Evolutionary conservation across 2,888 invertebrate species (phyloP).

Genomic region (Platypus cylindrus): DNA sequence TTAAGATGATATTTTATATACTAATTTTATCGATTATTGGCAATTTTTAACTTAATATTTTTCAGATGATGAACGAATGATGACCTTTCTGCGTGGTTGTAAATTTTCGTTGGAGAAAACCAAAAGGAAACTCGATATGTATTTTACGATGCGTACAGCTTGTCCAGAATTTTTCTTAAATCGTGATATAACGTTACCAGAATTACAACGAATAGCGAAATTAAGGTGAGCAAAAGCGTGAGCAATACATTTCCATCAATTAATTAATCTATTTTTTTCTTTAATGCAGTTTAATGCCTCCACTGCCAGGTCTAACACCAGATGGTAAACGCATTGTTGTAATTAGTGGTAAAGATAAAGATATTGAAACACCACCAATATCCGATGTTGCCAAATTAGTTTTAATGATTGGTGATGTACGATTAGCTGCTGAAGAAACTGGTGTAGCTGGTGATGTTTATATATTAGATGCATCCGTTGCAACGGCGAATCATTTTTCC

Average conservation of each 20-base stretch:
- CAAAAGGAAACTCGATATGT: conserved; percentile 77
- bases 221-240: conserved; percentile 43
- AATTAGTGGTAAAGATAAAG: conserved; percentile 59
- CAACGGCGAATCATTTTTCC: conserved; percentile 68
- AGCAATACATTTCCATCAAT: neutral
- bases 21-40: neutral
- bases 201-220: conserved; percentile 55
- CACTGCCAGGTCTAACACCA: conserved; percentile 68
- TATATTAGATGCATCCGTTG: conserved; percentile 65
- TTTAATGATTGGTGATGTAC: conserved; percentile 73
- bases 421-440: conserved; percentile 60
- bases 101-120: conserved; percentile 79
- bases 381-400: conserved; percentile 70
- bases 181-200: conserved; percentile 59
- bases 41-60: conserved; percentile 9
- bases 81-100: conserved; percentile 73
- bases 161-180: conserved; percentile 72
- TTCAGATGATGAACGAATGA: conserved; percentile 61
- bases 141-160: conserved; percentile 73
- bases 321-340: conserved; percentile 65
- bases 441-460: conserved; percentile 80
- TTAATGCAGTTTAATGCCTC: conserved; percentile 37
- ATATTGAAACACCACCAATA: conserved; percentile 55
- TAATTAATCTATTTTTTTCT: neutral
- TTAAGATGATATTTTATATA: too few relatives aligned